phyloP scores from a whole-genome alignment of 2,888 invertebrate species.

The Patella depressa region DNA sequence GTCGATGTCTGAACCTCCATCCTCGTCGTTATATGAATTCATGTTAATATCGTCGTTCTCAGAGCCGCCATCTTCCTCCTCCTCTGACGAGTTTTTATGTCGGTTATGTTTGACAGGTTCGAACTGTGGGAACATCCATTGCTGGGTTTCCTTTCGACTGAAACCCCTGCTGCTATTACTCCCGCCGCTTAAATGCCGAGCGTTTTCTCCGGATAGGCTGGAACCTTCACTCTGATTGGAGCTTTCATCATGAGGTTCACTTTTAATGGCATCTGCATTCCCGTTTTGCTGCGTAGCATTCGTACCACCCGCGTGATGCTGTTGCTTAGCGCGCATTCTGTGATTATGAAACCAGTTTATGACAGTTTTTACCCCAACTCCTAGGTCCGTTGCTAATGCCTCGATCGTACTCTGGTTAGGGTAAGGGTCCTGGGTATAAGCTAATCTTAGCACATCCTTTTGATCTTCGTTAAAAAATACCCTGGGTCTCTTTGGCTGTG shows the following conservation, averaged over 20 bases:
- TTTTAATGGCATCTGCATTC: constrained; percentile 39
- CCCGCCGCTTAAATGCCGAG: constrained; percentile 45
- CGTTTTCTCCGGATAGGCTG: constrained; percentile 53
- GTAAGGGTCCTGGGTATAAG: constrained; percentile 96
- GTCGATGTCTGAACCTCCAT: constrained; percentile 13
- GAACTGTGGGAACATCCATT: constrained; percentile 70
- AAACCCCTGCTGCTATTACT: constrained; percentile 29
- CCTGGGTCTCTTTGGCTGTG: constrained; percentile 77
- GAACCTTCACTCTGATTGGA: constrained; percentile 64
- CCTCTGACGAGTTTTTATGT: constrained; percentile 26
- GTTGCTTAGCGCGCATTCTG: constrained; percentile 91
- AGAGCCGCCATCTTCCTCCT: constrained; percentile 31
- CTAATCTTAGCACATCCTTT: constrained; percentile 93
- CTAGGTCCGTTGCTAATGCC: constrained; percentile 91
- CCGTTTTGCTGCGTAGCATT: constrained; percentile 29
- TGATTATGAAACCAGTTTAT: constrained; percentile 99
- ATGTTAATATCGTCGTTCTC: constrained; percentile 24
- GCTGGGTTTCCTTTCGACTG: constrained; percentile 41
- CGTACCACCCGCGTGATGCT: constrained; percentile 56
- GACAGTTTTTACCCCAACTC: constrained; percentile 93
- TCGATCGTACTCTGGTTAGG: constrained; percentile 97
- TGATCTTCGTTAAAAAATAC: constrained; percentile 98
- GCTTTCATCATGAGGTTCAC: constrained; percentile 58
- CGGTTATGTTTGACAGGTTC: constrained; percentile 51
- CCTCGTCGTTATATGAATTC: not conserved